Base-by-base conservation (phyloP, 2,888 invertebrate species). In the Microchrysa polita region DNA sequence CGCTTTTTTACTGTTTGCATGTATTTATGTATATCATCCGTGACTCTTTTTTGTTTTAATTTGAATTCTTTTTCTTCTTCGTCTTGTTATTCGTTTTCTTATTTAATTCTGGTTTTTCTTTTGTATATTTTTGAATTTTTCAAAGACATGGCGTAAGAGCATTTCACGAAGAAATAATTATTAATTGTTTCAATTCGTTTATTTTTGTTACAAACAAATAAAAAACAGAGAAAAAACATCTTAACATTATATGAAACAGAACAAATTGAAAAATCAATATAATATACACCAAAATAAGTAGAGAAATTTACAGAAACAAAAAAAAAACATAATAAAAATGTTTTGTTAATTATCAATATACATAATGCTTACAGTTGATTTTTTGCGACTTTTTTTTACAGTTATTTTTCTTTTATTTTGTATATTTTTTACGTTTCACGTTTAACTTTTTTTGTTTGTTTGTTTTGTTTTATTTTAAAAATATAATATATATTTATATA, bases 321-420 rank as follows among this genome's bases (percentile, higher is more conserved):
- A 12, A 72, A 72, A 1, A n/a, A 48, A 65, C 27, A 73, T 22
- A 69, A 69, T 40, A 67, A 67, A 67, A 67, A 67, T n/a, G n/a
- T n/a, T 42, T 42, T 34, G 48, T 20, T 22, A 53, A 23, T 40
- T 61, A 61, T 40, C 61, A 34, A 61, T 40, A 61, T 40, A 10
- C 48, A 42, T 48, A 14, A n/a, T 65, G n/a, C n/a, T n/a, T n/a
- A n/a, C n/a, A n/a, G n/a, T n/a, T n/a, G n/a, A n/a, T n/a, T n/a
- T n/a, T n/a, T n/a, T n/a, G n/a, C n/a, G n/a, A n/a, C n/a, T n/a
- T n/a, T n/a, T n/a, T n/a, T n/a, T n/a, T n/a, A n/a, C 48, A 65
- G 23, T 65, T 48, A 34, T 34, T 34, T 34, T 34, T 5, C 2
- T 34, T 34, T 34, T 5, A 34, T 34, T 34, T 34, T 34, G 7